Conservation (phyloP, 2,797 vertebrate genomes). For the Mergus octosetaceus region DNA sequence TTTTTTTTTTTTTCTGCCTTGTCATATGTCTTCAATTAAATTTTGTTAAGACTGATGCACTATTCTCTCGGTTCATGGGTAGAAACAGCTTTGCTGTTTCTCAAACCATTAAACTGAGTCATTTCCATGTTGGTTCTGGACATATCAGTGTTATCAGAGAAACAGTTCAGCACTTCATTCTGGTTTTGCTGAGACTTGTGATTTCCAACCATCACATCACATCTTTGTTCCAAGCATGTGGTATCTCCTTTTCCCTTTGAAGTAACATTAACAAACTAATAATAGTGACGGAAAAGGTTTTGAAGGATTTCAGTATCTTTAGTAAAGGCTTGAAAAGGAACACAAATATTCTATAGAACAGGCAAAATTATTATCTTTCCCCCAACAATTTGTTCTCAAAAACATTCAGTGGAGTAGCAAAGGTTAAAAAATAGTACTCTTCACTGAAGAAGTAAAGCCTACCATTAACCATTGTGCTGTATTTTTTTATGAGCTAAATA, state of each 20-base stretch:
- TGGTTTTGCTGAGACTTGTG: slow-evolving; percentile 20
- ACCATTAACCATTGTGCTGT: neutral
- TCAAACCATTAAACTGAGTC: slow-evolving; percentile 38
- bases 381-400: neutral
- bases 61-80: neutral
- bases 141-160: slow-evolving; percentile 25
- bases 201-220: neutral
- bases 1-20: neutral
- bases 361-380: neutral
- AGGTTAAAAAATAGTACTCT: neutral
- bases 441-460: neutral
- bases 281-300: neutral
- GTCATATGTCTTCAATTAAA: neutral
- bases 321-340: neutral
- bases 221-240: neutral
- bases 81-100: slow-evolving; percentile 1
- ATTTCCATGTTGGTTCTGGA: slow-evolving; percentile 26
- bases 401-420: neutral
- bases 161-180: slow-evolving; percentile 10
- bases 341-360: neutral
- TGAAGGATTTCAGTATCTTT: neutral
- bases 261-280: neutral
- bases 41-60: neutral
- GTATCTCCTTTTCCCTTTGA: neutral
- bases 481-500: neutral